Evolutionary conservation across 2,888 invertebrate genomes (phyloP).

Genomic region (Coleophora deauratella): DNA sequence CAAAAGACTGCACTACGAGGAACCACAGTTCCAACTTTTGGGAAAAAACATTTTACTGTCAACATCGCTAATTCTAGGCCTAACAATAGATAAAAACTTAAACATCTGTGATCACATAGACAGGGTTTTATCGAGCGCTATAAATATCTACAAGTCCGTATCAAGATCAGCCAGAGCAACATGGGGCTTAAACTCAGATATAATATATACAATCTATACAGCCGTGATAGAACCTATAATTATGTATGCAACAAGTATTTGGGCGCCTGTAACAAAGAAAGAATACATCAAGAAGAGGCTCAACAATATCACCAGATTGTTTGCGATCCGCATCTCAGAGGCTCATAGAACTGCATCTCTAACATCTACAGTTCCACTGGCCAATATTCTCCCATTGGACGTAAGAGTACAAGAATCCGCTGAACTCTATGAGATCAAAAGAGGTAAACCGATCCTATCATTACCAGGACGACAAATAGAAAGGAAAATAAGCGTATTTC

Average conservation of each 20-base stretch:
- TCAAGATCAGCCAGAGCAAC: background rate
- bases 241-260: background rate
- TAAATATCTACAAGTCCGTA: background rate
- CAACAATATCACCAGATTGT: constrained; percentile 5
- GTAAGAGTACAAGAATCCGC: constrained; percentile 14
- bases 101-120: background rate
- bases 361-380: constrained; percentile 11
- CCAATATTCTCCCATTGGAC: constrained; percentile 17
- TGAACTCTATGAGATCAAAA: background rate
- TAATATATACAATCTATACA: too few species aligned
- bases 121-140: background rate
- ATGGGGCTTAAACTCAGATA: constrained; percentile 2
- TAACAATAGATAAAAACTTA: background rate
- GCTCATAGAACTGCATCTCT: constrained; percentile 15
- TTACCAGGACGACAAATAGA: constrained; percentile 1
- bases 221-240: too few species aligned
- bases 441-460: background rate
- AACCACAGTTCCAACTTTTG: background rate
- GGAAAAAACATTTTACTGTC: background rate
- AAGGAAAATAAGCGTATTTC: background rate
- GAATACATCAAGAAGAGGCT: background rate
- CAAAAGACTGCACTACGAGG: background rate
- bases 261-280: background rate
- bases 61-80: background rate
- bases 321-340: background rate